Evolutionary conservation across 2,888 invertebrate species (phyloP), one percentile per base, ranked within the genome.

Genomic region (Strigamia maritima): DNA sequence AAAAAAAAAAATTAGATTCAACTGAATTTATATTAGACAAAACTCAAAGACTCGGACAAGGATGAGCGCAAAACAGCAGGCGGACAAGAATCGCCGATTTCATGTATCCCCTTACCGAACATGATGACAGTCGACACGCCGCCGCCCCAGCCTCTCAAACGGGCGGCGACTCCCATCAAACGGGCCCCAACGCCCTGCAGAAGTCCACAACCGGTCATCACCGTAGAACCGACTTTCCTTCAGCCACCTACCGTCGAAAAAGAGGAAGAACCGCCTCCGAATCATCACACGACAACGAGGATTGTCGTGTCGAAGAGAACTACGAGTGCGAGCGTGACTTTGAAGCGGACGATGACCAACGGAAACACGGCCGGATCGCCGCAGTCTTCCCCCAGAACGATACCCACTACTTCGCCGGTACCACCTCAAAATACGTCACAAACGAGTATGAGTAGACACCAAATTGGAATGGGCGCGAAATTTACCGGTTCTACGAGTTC

Each of bases 401-500:
- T 26, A 35, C 35, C 35, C 22, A 22, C 31, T 2, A 31, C 31
- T 31, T 31, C 31, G 31, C 31, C 31, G 2, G 40, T 40, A 19
- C 60, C 60, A 19, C 1, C 60, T 3, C 49, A 3, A 6, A 60
- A 12, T 7, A 2, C 2, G 60, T 60, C 60, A 19, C 24, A 19
- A 19, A 60, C 60, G n/a, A 16, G 7, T 19, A 3, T 10, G 24
- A 24, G 60, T 2, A 60, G 60, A n/a, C 14, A 49, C n/a, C 60
- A 60, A 19, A 19, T 16, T 2, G 65, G 65, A 12, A 75, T 75
- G 75, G 75, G 75, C n/a, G 75, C 75, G 6, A 75, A 75, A 35
- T 75, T 75, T 14, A 24, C 65, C 10, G 16, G 3, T 26, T 49
- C 49, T 3, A 49, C 49, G 14, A 65, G 26, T 16, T 26, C 65